Percentiles rank a stretch among this genome's conserved stretches.
These are phyloP conservation scores for Salarias fasciatus DNA, from an alignment of 2,797 vertebrate species.

Conservation along the genomic window DNA sequence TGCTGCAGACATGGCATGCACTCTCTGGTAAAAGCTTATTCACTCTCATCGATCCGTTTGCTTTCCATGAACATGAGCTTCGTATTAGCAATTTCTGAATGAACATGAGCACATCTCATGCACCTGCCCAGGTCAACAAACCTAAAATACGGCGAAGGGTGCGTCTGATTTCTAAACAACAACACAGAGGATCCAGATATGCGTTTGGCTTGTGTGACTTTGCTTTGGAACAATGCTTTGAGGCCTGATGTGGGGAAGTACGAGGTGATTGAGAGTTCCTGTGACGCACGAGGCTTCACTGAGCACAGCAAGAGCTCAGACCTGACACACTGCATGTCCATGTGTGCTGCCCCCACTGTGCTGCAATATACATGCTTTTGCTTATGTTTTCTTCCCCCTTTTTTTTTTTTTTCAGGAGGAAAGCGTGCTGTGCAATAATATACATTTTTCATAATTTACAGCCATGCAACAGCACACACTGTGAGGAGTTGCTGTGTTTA, in stretches of 20 bases:
- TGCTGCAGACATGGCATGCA: background rate
- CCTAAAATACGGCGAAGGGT: background rate
- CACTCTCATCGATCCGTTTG: conserved; percentile 5
- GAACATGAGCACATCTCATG: background rate
- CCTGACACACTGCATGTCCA: conserved; percentile 17
- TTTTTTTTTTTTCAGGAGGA: background rate
- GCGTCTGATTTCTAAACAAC: background rate
- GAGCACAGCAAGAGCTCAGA: conserved; percentile 57
- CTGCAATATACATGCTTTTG: background rate
- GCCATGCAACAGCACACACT: no score
- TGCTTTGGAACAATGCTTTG: conserved; percentile 23
- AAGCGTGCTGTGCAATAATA: background rate
- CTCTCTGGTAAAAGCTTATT: background rate
- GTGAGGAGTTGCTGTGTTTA: no score
- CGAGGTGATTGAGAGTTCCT: conserved; percentile 45
- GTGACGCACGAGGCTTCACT: conserved; percentile 56
- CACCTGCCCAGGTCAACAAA: background rate
- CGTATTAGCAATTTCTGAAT: conserved; percentile 15
- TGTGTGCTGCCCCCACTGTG: background rate
- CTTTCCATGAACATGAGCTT: conserved; percentile 20
- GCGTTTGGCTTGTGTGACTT: conserved; percentile 10
- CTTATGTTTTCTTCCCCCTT: background rate
- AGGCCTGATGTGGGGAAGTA: conserved; percentile 36
- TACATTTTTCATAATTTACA: no score
- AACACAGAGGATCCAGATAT: conserved; percentile 7